Base-by-base conservation (phyloP, 2,797 vertebrate species). In the Loriculus beryllinus region DNA sequence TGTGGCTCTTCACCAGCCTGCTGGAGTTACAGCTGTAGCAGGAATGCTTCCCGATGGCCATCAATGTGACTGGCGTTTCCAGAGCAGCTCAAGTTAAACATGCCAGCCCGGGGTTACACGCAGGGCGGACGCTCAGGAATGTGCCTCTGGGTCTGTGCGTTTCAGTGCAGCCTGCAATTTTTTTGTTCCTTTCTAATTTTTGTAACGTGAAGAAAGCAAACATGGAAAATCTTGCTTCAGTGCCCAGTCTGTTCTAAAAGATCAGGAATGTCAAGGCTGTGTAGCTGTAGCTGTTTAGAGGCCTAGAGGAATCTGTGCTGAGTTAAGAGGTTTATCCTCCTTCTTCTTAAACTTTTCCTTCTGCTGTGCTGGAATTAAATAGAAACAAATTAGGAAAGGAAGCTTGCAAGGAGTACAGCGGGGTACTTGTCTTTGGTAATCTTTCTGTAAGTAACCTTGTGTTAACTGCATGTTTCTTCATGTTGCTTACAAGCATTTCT, bases 231-330 rank as follows among this genome's bases (percentile, higher is more conserved):
- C 76, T 88, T 91, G 88, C 83, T 93, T 89, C 75, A 82, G 67
- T 77, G 88, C 67, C 92, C 70, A 82, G 83, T 51, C 92, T 86
- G 74, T 59, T 90, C 77, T 79, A 93, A 90, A 92, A 92, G 86
- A 88, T 86, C 60, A 86, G 78, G 86, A 95, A 90, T 82, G 79
- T 64, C 76, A 43, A 67, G 71, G 68, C 74, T 88, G 48, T 56
- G 56, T 76, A 76, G 71, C 81, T 93, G 68, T 14, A 82, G 67
- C n/a, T 88, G 43, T 84, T 82, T 54, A 51, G 88, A 94, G n/a
- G 69, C 79, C 68, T 40, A 23, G 45, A 78, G 76, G 42, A 84
- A 35, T 84, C 63, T 29, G 7, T 35, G 39, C 35, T 3, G 47
- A 40, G 62, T 90, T 82, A 86, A 86, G 69, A 83, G 19, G 42